Conservation (phyloP, 2,113 vertebrate species). For the Candoia aspera region DNA sequence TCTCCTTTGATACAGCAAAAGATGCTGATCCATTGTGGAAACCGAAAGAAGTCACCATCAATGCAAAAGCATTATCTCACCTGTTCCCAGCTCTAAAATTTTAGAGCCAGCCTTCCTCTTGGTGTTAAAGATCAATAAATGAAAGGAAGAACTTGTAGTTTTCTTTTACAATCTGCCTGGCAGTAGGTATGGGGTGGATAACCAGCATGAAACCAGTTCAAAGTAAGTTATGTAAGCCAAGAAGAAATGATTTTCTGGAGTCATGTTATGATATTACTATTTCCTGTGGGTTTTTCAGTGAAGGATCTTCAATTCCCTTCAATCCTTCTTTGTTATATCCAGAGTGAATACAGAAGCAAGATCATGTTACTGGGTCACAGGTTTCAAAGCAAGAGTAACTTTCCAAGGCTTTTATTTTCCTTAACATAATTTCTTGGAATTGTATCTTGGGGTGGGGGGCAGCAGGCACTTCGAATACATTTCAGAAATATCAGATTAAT, state of each 20-base stretch:
- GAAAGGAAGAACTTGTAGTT: slow-evolving; percentile 41
- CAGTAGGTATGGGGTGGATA: slow-evolving; percentile 7
- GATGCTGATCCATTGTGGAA: neutral
- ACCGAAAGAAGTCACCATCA: neutral
- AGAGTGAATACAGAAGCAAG: slow-evolving; percentile 40
- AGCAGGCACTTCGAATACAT: neutral
- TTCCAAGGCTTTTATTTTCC: slow-evolving; percentile 41
- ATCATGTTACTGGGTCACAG: slow-evolving; percentile 17
- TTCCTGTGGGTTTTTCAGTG: slow-evolving; percentile 39
- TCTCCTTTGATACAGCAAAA: neutral
- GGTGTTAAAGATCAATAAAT: slow-evolving; percentile 50
- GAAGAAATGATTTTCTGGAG: slow-evolving; percentile 9
- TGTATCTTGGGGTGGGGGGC: neutral
- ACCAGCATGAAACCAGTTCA: slow-evolving; percentile 25
- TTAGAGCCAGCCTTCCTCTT: neutral
- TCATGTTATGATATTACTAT: slow-evolving; percentile 6
- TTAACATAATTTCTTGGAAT: slow-evolving; percentile 33
- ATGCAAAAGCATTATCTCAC: neutral
- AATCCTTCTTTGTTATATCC: slow-evolving; percentile 25
- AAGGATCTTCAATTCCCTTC: slow-evolving; percentile 17
- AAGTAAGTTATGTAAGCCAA: slow-evolving; percentile 11
- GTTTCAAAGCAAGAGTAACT: slow-evolving; percentile 39
- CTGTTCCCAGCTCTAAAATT: neutral
- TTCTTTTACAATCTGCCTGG: slow-evolving; percentile 5
- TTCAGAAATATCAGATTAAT: neutral